Evolutionary conservation across 2,888 invertebrate genomes (phyloP).

Genomic region (Hemicrepidius hirtus): DNA sequence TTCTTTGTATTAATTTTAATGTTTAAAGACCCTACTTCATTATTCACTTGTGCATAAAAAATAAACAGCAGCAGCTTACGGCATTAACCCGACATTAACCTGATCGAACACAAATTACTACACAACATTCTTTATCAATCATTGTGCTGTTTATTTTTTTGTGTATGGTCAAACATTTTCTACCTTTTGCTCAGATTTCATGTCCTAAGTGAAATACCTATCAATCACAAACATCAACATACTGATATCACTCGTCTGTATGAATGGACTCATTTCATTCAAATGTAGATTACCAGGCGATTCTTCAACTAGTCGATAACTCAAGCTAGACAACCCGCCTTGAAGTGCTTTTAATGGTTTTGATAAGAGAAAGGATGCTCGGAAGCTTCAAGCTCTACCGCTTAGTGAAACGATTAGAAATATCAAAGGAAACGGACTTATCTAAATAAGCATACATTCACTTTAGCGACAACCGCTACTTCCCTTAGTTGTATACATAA

Average conservation of each 20-base stretch:
- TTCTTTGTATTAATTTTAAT: too few species aligned
- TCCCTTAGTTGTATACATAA: slow-evolving; percentile 10
- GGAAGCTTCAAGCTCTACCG: background rate
- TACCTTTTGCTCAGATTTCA: too few species aligned
- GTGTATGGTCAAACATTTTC: too few species aligned
- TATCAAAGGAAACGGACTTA: slow-evolving; percentile 26
- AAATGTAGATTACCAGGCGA: slow-evolving; percentile 1
- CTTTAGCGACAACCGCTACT: slow-evolving; percentile 4
- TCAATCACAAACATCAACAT: background rate
- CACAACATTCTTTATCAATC: too few species aligned
- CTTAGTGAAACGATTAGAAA: slow-evolving; percentile 9
- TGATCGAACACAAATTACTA: too few species aligned
- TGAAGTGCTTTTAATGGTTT: background rate
- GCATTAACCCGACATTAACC: too few species aligned
- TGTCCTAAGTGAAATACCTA: background rate
- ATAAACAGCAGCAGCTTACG: too few species aligned
- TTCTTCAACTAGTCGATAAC: slow-evolving; percentile 2
- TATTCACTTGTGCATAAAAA: too few species aligned
- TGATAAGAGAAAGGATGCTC: slow-evolving; percentile 1
- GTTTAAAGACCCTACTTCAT: too few species aligned
- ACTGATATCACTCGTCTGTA: background rate
- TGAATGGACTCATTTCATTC: slow-evolving; percentile 6
- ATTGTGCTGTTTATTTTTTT: too few species aligned
- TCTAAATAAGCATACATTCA: background rate
- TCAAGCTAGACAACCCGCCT: background rate